phyloP scores from a whole-genome alignment of 1,140 invertebrate species.

The Branchinecta lindahli region DNA sequence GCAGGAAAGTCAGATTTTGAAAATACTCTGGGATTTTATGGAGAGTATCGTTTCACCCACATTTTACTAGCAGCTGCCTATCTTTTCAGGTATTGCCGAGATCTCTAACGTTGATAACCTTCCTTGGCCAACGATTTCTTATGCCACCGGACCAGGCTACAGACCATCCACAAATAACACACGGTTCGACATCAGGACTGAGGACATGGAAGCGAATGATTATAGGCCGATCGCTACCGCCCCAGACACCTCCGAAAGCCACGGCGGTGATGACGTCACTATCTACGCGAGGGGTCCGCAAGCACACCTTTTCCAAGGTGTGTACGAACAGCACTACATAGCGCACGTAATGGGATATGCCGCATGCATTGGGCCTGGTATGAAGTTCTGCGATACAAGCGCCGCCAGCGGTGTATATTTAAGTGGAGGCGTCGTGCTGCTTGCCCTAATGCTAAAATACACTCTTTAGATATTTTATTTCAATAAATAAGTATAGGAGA shows the following conservation, averaged over 20 bases:
- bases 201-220: conserved; percentile 24
- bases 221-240: conserved; percentile 33
- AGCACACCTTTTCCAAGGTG: conserved; percentile 46
- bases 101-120: conserved; percentile 48
- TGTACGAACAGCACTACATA: conserved; percentile 46
- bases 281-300: conserved; percentile 45
- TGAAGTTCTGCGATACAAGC: conserved; percentile 17
- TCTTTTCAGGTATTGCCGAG: conserved; percentile 42
- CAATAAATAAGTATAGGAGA: too few species aligned
- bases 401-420: neutral
- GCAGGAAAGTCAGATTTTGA: too few species aligned
- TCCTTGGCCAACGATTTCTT: conserved; percentile 63
- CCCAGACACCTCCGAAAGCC: conserved; percentile 41
- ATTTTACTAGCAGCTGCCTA: too few species aligned
- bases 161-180: conserved; percentile 28
- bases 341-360: conserved; percentile 64
- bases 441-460: too few species aligned
- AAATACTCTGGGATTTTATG: too few species aligned
- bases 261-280: conserved; percentile 50
- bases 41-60: too few species aligned
- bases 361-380: conserved; percentile 42
- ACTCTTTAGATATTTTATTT: too few species aligned
- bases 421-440: neutral
- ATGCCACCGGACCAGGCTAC: conserved; percentile 60
- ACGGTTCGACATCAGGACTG: conserved; percentile 30